These are phyloP conservation scores for Trissolcus brochymenae DNA, from an alignment of 2,888 invertebrate genomes.

Conservation along the genomic window DNA sequence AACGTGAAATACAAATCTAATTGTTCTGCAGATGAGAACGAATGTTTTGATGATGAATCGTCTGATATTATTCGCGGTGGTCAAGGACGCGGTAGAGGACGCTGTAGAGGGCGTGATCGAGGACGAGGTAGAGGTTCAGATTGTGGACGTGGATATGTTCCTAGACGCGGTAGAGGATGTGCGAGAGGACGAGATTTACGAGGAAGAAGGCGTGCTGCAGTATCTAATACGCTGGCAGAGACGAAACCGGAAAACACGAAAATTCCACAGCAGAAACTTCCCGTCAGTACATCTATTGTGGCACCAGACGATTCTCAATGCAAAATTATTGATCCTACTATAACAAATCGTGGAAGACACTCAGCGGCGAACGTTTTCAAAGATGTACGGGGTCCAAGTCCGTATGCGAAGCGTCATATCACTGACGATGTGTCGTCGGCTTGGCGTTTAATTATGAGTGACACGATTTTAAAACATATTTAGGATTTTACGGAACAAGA, in stretches of 20 bases:
- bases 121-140: neutral
- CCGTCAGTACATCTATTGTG: slow-evolving; percentile 8
- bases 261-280: neutral
- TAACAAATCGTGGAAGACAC: slow-evolving; percentile 4
- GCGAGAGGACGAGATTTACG: neutral
- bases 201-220: slow-evolving; percentile 9
- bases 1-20: no score
- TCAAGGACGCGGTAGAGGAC: slow-evolving; percentile 1
- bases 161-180: neutral
- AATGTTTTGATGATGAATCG: neutral
- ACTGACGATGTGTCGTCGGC: slow-evolving; percentile 7
- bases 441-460: slow-evolving; percentile 34
- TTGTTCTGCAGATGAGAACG: slow-evolving; percentile 11
- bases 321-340: neutral
- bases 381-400: slow-evolving; percentile 7
- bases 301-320: slow-evolving; percentile 7
- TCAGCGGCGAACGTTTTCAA: slow-evolving; percentile 9
- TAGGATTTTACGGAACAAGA: slow-evolving; percentile 57
- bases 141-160: no score
- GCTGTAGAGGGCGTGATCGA: slow-evolving; percentile 5
- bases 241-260: neutral
- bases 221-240: neutral
- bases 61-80: neutral
- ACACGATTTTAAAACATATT: slow-evolving; percentile 53
- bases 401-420: slow-evolving; percentile 6